Percentiles rank a stretch among this genome's conserved stretches.
Conservation (phyloP, 2,888 invertebrate species). For the Acleris laterana region DNA sequence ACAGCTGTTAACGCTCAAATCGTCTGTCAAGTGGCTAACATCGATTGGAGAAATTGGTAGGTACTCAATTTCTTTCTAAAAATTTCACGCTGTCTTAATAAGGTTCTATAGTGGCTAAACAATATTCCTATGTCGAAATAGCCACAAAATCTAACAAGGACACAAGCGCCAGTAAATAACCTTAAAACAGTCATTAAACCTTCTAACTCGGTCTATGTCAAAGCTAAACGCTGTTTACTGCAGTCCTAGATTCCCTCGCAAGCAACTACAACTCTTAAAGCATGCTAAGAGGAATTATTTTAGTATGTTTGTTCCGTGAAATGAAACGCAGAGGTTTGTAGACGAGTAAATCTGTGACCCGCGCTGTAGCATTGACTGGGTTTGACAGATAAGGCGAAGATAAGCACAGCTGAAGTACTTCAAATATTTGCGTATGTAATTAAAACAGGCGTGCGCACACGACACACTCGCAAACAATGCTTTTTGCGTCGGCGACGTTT, state of each 20-base stretch:
- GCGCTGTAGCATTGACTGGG: conserved; percentile 80
- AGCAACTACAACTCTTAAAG: neutral
- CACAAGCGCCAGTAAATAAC: neutral
- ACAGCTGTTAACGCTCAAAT: too few relatives aligned
- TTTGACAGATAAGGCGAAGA: conserved; percentile 82
- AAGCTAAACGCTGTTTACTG: conserved; percentile 7
- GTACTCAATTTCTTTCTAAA: too few relatives aligned
- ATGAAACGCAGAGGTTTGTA: conserved; percentile 26
- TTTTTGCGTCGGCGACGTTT: conserved; percentile 59
- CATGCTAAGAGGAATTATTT: neutral
- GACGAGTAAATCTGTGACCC: conserved; percentile 54
- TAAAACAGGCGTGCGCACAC: conserved; percentile 70
- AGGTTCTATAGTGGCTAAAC: too few relatives aligned
- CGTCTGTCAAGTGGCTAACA: too few relatives aligned
- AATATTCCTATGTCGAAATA: too few relatives aligned
- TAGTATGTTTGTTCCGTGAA: neutral
- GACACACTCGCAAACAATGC: conserved; percentile 59
- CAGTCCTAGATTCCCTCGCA: neutral
- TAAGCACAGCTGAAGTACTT: conserved; percentile 68
- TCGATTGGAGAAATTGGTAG: too few relatives aligned
- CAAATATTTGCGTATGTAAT: conserved; percentile 79
- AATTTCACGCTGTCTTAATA: too few relatives aligned
- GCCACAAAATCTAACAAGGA: neutral
- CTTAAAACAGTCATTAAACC: conserved; percentile 11
- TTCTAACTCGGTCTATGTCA: conserved; percentile 18